Percentiles rank a stretch among this genome's conserved stretches.
These are phyloP conservation scores for Tenebrio molitor DNA, from an alignment of 1,140 invertebrate species.

Conservation along the genomic window DNA sequence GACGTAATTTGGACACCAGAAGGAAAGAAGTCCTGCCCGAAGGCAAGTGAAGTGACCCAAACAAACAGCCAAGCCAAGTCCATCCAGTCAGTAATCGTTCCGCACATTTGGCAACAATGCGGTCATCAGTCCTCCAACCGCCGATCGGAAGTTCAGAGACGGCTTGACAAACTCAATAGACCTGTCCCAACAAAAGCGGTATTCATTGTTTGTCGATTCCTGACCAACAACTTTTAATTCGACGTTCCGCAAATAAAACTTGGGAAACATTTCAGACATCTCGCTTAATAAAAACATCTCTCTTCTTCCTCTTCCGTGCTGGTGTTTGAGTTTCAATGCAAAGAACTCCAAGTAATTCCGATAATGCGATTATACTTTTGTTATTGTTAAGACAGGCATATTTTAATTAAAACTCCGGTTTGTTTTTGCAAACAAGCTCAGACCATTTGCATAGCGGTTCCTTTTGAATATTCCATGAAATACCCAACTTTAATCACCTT, in stretches of 20 bases:
- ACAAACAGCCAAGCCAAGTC: conserved; percentile 25
- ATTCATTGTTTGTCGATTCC: conserved; percentile 49
- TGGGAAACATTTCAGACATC: conserved; percentile 40
- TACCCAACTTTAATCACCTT: conserved; percentile 47
- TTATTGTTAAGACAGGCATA: conserved; percentile 47
- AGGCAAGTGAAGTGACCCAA: conserved; percentile 23
- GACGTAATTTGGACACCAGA: background rate
- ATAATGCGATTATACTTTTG: conserved; percentile 53
- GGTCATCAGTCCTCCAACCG: conserved; percentile 44
- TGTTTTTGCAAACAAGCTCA: conserved; percentile 51
- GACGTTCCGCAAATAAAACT: conserved; percentile 49
- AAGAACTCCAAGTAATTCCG: conserved; percentile 45
- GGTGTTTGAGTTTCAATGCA: conserved; percentile 40
- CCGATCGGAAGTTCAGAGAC: conserved; percentile 47
- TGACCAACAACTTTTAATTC: conserved; percentile 50
- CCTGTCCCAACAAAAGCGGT: conserved; percentile 42
- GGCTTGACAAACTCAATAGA: conserved; percentile 50
- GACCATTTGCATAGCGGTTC: conserved; percentile 48
- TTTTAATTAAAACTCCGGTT: conserved; percentile 51
- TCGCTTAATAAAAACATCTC: conserved; percentile 44
- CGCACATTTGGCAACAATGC: conserved; percentile 49
- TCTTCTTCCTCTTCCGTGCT: conserved; percentile 13
- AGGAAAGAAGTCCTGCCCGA: background rate
- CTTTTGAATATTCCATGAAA: conserved; percentile 54
- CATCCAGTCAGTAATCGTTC: conserved; percentile 44